phyloP scores from a whole-genome alignment of 2,113 vertebrate genomes.

The Dunckerocampus dactyliophorus region DNA sequence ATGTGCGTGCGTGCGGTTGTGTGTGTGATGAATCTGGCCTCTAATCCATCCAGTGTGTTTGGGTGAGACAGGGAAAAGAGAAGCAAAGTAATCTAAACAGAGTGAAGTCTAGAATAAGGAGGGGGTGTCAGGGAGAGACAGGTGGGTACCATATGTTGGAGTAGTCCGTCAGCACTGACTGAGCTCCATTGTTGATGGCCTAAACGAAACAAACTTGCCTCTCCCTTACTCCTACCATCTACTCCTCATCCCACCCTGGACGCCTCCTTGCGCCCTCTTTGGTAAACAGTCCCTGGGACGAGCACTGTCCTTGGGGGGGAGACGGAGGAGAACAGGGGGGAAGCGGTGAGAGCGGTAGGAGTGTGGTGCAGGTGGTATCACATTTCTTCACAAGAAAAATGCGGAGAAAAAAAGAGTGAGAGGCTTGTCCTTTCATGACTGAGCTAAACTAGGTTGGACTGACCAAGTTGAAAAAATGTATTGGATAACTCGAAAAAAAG shows the following conservation, averaged over 20 bases:
- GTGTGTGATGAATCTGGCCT: constrained; percentile 73
- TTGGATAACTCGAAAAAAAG: no score
- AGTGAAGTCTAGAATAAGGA: constrained; percentile 33
- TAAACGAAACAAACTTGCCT: constrained; percentile 62
- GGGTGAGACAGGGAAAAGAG: constrained; percentile 64
- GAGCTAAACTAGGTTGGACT: constrained; percentile 8
- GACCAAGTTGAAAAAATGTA: background rate
- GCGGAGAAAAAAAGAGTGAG: constrained; percentile 17
- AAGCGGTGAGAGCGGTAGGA: constrained; percentile 29
- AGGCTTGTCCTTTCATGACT: constrained; percentile 23
- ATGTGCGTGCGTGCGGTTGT: constrained; percentile 35
- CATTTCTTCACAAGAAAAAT: constrained; percentile 49
- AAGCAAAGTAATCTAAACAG: constrained; percentile 70
- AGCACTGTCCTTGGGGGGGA: constrained; percentile 60
- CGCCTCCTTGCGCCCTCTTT: constrained; percentile 38
- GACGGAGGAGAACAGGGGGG: constrained; percentile 25
- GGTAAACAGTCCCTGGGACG: constrained; percentile 69
- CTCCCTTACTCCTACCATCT: constrained; percentile 13
- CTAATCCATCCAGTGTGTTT: constrained; percentile 70
- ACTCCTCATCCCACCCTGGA: constrained; percentile 19
- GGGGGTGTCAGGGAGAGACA: constrained; percentile 54
- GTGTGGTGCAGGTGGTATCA: constrained; percentile 66
- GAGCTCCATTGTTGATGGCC: constrained; percentile 73
- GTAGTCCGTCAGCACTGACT: constrained; percentile 72
- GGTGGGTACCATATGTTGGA: constrained; percentile 75